Percentiles rank a stretch among this genome's conserved stretches.
phyloP scores from a whole-genome alignment of 2,888 invertebrate species.

The Lycia hirtaria region DNA sequence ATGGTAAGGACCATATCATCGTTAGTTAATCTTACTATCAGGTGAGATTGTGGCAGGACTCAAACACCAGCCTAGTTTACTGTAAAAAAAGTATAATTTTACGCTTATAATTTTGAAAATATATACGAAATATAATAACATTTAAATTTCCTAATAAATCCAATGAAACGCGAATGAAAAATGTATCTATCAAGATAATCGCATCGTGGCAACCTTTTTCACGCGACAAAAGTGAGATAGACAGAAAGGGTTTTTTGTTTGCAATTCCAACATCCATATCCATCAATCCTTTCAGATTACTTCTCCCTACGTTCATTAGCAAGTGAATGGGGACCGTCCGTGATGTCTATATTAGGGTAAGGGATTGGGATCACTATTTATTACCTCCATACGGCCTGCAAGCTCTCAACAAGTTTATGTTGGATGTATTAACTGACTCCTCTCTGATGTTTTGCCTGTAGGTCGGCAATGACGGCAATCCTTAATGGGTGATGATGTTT shows the following conservation, averaged over 20 bases:
- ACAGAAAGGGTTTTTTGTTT: slow-evolving; percentile 18
- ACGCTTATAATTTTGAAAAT: no score
- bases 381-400: slow-evolving; percentile 28
- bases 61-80: no score
- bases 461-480: background rate
- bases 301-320: slow-evolving; percentile 47
- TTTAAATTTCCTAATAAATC: no score
- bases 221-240: background rate
- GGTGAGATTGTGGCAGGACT: no score
- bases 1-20: no score
- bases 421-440: slow-evolving; percentile 18
- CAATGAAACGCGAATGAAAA: no score
- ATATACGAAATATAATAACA: no score
- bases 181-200: background rate
- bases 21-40: no score
- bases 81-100: no score
- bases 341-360: slow-evolving; percentile 44
- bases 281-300: slow-evolving; percentile 42
- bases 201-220: background rate
- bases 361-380: slow-evolving; percentile 35
- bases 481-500: background rate
- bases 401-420: slow-evolving; percentile 35
- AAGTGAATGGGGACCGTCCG: slow-evolving; percentile 49
- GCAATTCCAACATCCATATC: slow-evolving; percentile 22
- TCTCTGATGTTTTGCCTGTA: slow-evolving; percentile 13